These are phyloP conservation scores for Campylorhamphus procurvoides DNA, from an alignment of 2,113 vertebrate species.

Conservation along the genomic window DNA sequence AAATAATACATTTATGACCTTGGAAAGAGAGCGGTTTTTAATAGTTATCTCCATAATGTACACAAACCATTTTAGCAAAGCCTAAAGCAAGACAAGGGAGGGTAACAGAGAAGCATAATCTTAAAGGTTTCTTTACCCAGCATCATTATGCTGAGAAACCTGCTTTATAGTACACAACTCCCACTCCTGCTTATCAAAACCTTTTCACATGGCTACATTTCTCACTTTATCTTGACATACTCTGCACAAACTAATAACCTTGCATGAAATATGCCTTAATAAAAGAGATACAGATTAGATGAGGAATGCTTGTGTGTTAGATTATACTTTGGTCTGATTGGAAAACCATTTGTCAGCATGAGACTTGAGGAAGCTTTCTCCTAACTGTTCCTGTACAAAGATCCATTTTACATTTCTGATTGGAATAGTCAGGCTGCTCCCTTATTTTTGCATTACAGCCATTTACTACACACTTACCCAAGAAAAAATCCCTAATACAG, in stretches of 20 bases:
- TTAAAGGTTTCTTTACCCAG: neutral
- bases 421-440: neutral
- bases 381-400: neutral
- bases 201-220: neutral
- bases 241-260: neutral
- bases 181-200: neutral
- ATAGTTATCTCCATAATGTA: neutral
- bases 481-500: neutral
- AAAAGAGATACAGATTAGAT: neutral
- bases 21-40: neutral
- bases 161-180: neutral
- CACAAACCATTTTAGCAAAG: neutral
- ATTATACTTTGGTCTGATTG: neutral
- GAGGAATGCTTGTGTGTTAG: neutral
- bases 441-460: neutral
- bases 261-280: neutral
- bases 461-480: neutral
- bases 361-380: neutral
- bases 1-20: neutral
- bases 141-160: neutral
- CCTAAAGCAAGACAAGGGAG: neutral
- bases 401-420: neutral
- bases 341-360: neutral
- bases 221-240: slow-evolving; percentile 22
- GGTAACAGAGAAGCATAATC: neutral